These are phyloP conservation scores for Phylloscopus trochiloides DNA, from an alignment of 2,113 vertebrate genomes.

Conservation along the genomic window DNA sequence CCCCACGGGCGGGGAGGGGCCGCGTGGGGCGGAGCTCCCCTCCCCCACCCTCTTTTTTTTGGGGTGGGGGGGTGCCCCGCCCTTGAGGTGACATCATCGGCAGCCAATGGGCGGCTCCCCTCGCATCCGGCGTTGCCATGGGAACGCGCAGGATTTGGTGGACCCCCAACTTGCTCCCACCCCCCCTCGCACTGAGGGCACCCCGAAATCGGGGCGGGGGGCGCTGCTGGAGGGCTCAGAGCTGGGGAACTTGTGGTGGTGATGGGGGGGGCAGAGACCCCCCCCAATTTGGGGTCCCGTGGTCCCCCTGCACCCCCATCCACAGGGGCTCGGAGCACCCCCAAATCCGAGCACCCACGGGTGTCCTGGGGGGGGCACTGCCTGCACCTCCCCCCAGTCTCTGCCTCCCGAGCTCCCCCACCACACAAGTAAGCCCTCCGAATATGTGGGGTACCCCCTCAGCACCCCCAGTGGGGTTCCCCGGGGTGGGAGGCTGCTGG, in stretches of 20 bases:
- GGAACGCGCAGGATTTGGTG: background rate
- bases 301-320: background rate
- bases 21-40: background rate
- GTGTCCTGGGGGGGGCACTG: background rate
- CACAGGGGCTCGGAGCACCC: background rate
- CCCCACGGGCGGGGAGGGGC: background rate
- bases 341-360: background rate
- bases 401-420: background rate
- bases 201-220: background rate
- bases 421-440: background rate
- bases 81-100: conserved; percentile 7
- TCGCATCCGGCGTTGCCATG: conserved; percentile 2
- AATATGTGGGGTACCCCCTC: background rate
- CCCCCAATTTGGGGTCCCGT: background rate
- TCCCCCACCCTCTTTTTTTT: background rate
- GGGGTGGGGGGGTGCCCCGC: background rate
- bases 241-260: background rate
- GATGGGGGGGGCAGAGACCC: background rate
- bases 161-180: background rate
- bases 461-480: background rate
- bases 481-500: background rate
- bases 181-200: background rate
- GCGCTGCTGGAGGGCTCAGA: background rate
- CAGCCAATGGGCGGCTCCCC: conserved; percentile 35
- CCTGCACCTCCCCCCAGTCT: background rate